A percentile compares a stretch with the other conserved stretches of the same genome.
Evolutionary conservation across 2,888 invertebrate species (phyloP).

Genomic region (Eupelmus urozonus): DNA sequence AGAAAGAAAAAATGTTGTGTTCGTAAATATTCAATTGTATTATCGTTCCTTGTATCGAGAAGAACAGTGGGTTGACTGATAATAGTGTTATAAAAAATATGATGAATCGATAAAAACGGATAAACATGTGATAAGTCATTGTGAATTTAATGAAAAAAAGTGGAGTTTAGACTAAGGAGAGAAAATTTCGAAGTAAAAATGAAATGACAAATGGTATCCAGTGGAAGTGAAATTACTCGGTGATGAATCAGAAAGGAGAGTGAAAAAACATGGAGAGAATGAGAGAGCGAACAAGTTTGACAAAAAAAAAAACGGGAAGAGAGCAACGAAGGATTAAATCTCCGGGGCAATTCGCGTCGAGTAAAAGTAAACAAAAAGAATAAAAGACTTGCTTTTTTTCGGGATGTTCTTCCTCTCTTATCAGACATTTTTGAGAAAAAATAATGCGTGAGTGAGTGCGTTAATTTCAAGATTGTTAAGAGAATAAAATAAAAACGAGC

Average conservation of each 20-base stretch:
- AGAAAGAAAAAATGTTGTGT: slow-evolving; percentile 70
- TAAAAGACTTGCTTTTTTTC: slow-evolving; percentile 49
- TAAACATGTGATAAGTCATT: slow-evolving; percentile 77
- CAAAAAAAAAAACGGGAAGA: slow-evolving; percentile 54
- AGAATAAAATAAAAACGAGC: slow-evolving; percentile 65
- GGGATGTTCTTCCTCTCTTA: slow-evolving; percentile 53
- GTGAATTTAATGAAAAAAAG: slow-evolving; percentile 69
- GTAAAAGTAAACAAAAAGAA: slow-evolving; percentile 24
- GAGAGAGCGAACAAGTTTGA: slow-evolving; percentile 52
- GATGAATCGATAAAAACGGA: slow-evolving; percentile 61
- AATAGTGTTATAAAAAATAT: slow-evolving; percentile 68
- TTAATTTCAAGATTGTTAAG: slow-evolving; percentile 71
- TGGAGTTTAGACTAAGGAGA: slow-evolving; percentile 67
- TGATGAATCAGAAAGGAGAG: slow-evolving; percentile 47
- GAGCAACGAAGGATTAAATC: slow-evolving; percentile 55
- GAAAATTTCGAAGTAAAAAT: slow-evolving; percentile 44
- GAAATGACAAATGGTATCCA: slow-evolving; percentile 60
- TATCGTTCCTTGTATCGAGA: slow-evolving; percentile 76
- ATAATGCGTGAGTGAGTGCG: slow-evolving; percentile 66
- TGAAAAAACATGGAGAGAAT: slow-evolving; percentile 51
- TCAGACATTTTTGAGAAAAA: slow-evolving; percentile 52
- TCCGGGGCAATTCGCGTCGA: slow-evolving; percentile 55
- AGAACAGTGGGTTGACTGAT: slow-evolving; percentile 74
- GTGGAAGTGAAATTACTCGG: slow-evolving; percentile 62
- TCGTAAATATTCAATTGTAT: slow-evolving; percentile 76